phyloP scores from a whole-genome alignment of 2,113 vertebrate genomes.

The Poeciliopsis prolifica region DNA sequence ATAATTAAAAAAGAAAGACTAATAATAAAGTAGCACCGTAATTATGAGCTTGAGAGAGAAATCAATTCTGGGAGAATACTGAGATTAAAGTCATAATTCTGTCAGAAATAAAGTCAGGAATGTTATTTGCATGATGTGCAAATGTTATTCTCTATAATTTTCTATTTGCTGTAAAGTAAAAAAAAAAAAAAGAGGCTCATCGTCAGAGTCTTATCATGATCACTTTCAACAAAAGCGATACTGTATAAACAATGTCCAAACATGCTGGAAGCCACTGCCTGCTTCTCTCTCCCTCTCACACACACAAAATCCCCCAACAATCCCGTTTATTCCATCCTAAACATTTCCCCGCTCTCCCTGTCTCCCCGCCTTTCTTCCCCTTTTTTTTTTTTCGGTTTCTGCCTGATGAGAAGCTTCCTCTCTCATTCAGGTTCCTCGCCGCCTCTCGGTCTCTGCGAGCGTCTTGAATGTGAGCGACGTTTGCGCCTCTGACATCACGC shows the following conservation, averaged over 20 bases:
- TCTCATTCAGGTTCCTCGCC: constrained; percentile 61
- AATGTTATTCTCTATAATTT: neutral
- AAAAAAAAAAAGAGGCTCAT: constrained; percentile 5
- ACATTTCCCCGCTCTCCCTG: constrained; percentile 50
- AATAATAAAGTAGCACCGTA: no score
- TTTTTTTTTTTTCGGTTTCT: constrained; percentile 16
- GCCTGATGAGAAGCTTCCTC: constrained; percentile 60
- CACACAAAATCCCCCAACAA: constrained; percentile 39
- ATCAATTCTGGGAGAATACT: no score
- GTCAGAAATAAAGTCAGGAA: neutral
- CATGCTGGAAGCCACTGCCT: constrained; percentile 42
- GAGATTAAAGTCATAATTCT: no score
- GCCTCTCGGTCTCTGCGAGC: constrained; percentile 30
- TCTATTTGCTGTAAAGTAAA: neutral
- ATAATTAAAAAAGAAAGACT: no score
- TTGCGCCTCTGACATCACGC: constrained; percentile 54
- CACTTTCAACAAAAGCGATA: constrained; percentile 38
- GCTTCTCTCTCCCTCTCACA: constrained; percentile 6
- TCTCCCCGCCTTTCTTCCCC: constrained; percentile 10
- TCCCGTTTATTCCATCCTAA: constrained; percentile 23
- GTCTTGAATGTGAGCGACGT: constrained; percentile 51
- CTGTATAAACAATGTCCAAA: constrained; percentile 66
- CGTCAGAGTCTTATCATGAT: constrained; percentile 35
- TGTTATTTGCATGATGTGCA: neutral
- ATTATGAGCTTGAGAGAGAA: no score